phyloP scores from a whole-genome alignment of 2,797 vertebrate genomes.

The Paratrypauchen microcephalus region DNA sequence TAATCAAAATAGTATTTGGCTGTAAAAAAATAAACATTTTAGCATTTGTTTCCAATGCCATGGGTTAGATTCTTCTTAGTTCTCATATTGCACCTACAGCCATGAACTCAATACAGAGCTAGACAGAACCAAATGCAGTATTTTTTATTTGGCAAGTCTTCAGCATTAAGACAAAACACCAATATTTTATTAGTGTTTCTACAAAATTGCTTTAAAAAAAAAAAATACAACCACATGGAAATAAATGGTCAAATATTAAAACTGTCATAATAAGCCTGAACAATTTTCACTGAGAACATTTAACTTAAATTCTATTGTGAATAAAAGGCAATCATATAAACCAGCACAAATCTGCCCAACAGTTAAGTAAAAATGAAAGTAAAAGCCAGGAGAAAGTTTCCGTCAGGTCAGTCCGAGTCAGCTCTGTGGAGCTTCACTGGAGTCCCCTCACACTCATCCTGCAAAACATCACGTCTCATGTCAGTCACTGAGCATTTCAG shows the following conservation, averaged over 20 bases:
- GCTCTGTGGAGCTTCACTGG: conserved; percentile 67
- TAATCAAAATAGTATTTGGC: no score
- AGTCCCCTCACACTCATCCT: conserved; percentile 59
- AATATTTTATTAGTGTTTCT: conserved; percentile 1
- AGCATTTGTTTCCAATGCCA: no score
- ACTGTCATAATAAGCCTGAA: neutral
- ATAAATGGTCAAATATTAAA: neutral
- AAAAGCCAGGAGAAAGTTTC: neutral
- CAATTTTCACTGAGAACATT: conserved; percentile 6
- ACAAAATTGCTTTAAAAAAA: neutral
- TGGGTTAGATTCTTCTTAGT: no score
- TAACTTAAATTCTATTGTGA: neutral
- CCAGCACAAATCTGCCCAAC: neutral
- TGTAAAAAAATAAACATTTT: no score
- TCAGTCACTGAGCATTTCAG: no score
- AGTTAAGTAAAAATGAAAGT: neutral
- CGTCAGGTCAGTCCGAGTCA: conserved; percentile 32
- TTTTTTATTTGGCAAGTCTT: conserved; percentile 60
- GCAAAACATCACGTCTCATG: neutral
- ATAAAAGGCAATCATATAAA: neutral
- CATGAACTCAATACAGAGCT: no score
- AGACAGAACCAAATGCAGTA: neutral
- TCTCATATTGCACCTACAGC: no score
- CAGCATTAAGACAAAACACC: conserved; percentile 9
- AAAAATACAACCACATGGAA: neutral